A percentile compares a stretch with the other conserved stretches of the same genome.
Conservation (phyloP, 92 coral and sea anemone genomes). For the Zoanthus gigantus region DNA sequence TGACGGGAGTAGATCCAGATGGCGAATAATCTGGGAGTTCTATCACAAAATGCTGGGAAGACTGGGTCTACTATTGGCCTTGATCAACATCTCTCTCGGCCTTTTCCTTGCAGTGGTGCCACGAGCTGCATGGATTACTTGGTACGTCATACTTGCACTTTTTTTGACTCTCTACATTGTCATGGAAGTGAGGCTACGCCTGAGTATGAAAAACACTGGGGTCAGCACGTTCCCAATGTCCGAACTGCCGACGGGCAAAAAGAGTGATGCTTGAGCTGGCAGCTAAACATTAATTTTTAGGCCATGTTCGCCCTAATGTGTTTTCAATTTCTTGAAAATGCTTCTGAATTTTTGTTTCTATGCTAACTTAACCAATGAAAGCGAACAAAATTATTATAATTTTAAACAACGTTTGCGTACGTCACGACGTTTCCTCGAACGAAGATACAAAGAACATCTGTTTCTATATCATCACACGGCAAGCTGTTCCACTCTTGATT, state of each 20-base stretch:
- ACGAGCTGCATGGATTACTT: slow-evolving; percentile 81
- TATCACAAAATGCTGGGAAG: slow-evolving; percentile 90
- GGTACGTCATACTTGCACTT: slow-evolving; percentile 82
- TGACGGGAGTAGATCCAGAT: slow-evolving; percentile 73
- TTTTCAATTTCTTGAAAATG: too few relatives aligned
- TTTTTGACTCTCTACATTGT: slow-evolving; percentile 67
- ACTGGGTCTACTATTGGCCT: slow-evolving; percentile 86
- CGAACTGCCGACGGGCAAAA: slow-evolving; percentile 26
- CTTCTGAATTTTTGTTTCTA: too few relatives aligned
- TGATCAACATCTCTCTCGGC: slow-evolving; percentile 90
- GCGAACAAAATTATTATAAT: too few relatives aligned
- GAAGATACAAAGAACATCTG: too few relatives aligned
- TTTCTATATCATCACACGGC: too few relatives aligned
- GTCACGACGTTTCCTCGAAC: too few relatives aligned
- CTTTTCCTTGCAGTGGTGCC: slow-evolving; percentile 94
- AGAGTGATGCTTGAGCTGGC: slow-evolving; percentile 3
- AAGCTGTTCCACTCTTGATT: too few relatives aligned
- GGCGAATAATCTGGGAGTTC: slow-evolving; percentile 90
- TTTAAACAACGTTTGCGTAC: too few relatives aligned
- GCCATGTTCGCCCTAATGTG: too few relatives aligned
- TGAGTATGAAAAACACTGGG: slow-evolving; percentile 11
- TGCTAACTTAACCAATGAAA: too few relatives aligned
- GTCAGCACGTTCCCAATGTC: slow-evolving; percentile 48
- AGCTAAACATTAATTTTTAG: neutral
- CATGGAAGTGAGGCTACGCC: slow-evolving; percentile 74